Conservation (phyloP, 2,888 invertebrate genomes). For the Drosophila greeni region DNA sequence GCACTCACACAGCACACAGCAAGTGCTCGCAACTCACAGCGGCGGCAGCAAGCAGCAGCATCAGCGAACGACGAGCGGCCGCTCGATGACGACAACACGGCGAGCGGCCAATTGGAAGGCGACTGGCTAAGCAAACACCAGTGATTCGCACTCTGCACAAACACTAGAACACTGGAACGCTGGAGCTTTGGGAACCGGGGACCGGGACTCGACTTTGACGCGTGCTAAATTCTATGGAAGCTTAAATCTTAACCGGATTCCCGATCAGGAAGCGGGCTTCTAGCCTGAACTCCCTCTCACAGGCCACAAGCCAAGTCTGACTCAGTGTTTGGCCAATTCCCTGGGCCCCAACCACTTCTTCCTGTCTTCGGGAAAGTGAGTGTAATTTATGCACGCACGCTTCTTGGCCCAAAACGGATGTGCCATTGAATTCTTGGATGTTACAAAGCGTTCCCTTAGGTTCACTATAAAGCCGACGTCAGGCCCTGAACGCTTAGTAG, state of each 20-base stretch:
- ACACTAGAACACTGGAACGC: neutral
- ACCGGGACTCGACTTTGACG: conserved; percentile 3
- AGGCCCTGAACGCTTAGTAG: neutral
- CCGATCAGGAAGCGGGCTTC: conserved; percentile 5
- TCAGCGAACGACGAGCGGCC: neutral
- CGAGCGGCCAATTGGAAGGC: neutral
- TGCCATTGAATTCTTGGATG: conserved; percentile 44
- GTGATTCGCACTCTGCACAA: neutral
- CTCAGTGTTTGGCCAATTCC: conserved; percentile 5
- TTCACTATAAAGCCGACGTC: neutral
- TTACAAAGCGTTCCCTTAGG: neutral
- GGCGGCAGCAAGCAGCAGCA: neutral
- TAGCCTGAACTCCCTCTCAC: neutral
- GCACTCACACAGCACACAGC: neutral
- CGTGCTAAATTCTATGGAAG: conserved; percentile 2
- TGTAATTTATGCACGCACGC: conserved; percentile 59
- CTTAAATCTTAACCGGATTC: neutral
- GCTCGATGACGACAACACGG: conserved; percentile 1
- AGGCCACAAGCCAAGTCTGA: neutral
- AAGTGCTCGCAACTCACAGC: conserved; percentile 1
- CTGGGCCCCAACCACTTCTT: conserved; percentile 15
- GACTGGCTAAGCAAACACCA: neutral
- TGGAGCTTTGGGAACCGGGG: neutral
- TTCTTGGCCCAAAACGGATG: conserved; percentile 62
- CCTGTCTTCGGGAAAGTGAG: conserved; percentile 34